Evolutionary conservation across 2,113 vertebrate genomes (phyloP).

Genomic region (Grus americana): DNA sequence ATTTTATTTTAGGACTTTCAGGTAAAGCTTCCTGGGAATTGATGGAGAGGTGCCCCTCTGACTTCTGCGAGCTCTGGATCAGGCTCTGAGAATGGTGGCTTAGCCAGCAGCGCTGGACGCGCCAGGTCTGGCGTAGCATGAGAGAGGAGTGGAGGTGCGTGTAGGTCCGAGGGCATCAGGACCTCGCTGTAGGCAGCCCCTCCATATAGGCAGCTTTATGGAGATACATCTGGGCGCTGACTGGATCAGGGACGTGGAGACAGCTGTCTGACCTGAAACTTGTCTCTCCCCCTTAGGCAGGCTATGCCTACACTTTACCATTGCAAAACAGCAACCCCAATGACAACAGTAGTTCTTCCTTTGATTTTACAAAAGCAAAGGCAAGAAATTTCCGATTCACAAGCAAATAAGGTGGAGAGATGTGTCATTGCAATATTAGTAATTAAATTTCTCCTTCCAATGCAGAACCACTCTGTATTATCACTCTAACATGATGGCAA

Average conservation of each 20-base stretch:
- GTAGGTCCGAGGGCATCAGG: not conserved
- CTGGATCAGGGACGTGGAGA: not conserved
- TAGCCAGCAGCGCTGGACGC: not conserved
- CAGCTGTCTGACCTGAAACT: not conserved
- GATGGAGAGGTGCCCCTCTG: not conserved
- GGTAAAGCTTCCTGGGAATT: not conserved
- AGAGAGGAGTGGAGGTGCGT: not conserved
- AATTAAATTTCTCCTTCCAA: not conserved
- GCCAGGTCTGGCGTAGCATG: not conserved
- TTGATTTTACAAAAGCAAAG: not conserved
- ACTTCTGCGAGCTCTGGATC: not conserved
- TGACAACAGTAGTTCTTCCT: not conserved
- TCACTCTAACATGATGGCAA: not conserved
- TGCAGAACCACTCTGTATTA: not conserved
- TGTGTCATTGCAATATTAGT: not conserved
- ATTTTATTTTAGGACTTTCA: not conserved
- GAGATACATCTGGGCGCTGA: not conserved
- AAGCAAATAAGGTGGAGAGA: not conserved
- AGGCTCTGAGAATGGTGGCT: not conserved
- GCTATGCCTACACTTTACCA: not conserved
- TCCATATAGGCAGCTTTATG: not conserved
- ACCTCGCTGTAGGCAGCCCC: not conserved
- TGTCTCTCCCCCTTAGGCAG: not conserved
- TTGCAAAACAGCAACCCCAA: not conserved
- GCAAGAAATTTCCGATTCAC: not conserved